Base-by-base conservation (phyloP, 2,797 vertebrate species). In the Champsocephalus gunnari region DNA sequence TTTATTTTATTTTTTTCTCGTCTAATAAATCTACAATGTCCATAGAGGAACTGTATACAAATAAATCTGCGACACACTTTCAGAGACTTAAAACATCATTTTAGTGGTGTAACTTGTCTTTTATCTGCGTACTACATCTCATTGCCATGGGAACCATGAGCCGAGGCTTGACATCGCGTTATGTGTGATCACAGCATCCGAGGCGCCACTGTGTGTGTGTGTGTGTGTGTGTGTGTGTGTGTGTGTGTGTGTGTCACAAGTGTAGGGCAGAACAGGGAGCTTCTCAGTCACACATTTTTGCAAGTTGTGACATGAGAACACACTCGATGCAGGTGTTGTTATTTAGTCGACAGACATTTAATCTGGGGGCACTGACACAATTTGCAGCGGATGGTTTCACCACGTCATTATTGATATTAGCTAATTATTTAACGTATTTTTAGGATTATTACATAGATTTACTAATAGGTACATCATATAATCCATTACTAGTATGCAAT, bases 151-250 rank as follows among this genome's bases (percentile, higher is more conserved):
- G 57, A 81, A 88, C 82, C 14, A 5, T 48, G 43, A 74, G 64
- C 62, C 5, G 67, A 74, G 61, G 45, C 43, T 21, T 66, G 64
- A 73, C 53, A 75, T 69, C 63, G n/a, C 5, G 12, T 81, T 68
- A 51, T 65, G 72, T 79, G 84, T 59, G 79, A 87, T 75, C 38
- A 11, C 86, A 83, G 72, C 63, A 57, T 73, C 64, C 11, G 5
- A 77, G 66, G 76, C 21, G 10, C 34, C 73, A 19, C 19, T 19
- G 19, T 4, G 28, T 28, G 28, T 4, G 28, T 28, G 28, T 4
- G 28, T 28, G 28, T 19, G 19, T 4, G 28, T 28, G 28, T 4
- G 28, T 28, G 28, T 4, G 28, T 28, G 28, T 4, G 28, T 28
- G 38, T 55, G 66, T 71, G 62, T 34, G 1, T 54, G 67, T 67